These are phyloP conservation scores for Perca flavescens DNA, from an alignment of 2,113 vertebrate genomes.

Conservation along the genomic window DNA sequence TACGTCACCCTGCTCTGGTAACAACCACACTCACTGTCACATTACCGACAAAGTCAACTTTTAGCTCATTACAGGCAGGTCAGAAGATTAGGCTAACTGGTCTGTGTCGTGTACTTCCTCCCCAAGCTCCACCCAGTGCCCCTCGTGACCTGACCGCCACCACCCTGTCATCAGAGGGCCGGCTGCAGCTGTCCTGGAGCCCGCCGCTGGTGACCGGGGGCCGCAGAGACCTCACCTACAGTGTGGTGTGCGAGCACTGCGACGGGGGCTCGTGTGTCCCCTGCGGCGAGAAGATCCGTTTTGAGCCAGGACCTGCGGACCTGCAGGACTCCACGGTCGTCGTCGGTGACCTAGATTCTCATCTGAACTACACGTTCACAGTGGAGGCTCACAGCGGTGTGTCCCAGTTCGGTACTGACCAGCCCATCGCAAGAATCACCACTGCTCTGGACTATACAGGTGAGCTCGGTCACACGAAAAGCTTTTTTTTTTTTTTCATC, in stretches of 20 bases:
- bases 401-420: slow-evolving; percentile 82
- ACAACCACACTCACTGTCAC: slow-evolving; percentile 52
- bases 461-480: slow-evolving; percentile 56
- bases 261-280: slow-evolving; percentile 84
- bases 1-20: slow-evolving; percentile 88
- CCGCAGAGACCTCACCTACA: slow-evolving; percentile 89
- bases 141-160: slow-evolving; percentile 84
- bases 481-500: background rate
- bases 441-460: slow-evolving; percentile 92
- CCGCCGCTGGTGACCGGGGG: slow-evolving; percentile 87
- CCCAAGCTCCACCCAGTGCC: slow-evolving; percentile 89
- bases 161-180: slow-evolving; percentile 83
- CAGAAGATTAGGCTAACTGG: slow-evolving; percentile 32
- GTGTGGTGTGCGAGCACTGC: slow-evolving; percentile 89
- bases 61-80: background rate
- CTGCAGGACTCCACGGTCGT: slow-evolving; percentile 81
- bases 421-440: slow-evolving; percentile 80
- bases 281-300: slow-evolving; percentile 87
- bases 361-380: slow-evolving; percentile 94
- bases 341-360: slow-evolving; percentile 89
- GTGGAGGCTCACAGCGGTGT: slow-evolving; percentile 92
- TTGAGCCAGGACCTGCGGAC: slow-evolving; percentile 74
- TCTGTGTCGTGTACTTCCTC: slow-evolving; percentile 44
- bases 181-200: slow-evolving; percentile 90
- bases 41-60: background rate